phyloP scores from a whole-genome alignment of 2,797 vertebrate genomes.

The Pseudomugil gertrudae region DNA sequence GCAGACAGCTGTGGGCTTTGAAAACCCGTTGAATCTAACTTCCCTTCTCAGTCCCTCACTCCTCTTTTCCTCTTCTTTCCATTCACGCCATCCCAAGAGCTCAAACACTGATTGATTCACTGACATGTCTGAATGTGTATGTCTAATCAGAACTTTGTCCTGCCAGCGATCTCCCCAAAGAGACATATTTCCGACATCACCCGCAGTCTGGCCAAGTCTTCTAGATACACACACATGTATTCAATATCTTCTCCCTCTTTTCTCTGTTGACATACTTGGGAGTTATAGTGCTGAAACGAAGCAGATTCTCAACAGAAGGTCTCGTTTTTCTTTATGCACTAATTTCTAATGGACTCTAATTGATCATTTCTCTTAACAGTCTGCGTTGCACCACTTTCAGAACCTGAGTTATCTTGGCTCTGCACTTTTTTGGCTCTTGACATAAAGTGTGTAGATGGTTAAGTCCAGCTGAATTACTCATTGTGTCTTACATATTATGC shows the following conservation, averaged over 20 bases:
- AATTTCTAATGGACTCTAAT: conserved; percentile 35
- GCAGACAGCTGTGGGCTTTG: conserved; percentile 71
- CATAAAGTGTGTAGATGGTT: conserved; percentile 23
- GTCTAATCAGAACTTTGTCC: conserved; percentile 58
- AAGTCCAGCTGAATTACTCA: conserved; percentile 27
- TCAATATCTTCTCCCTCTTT: not conserved
- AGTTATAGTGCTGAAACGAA: conserved; percentile 32
- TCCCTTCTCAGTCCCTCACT: conserved; percentile 48
- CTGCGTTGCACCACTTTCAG: conserved; percentile 10
- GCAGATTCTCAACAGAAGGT: conserved; percentile 28
- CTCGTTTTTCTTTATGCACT: conserved; percentile 36
- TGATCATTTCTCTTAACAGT: conserved; percentile 11
- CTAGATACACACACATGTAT: conserved; percentile 33
- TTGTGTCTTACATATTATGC: conserved; percentile 17
- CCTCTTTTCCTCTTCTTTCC: conserved; percentile 54
- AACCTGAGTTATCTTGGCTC: conserved; percentile 21
- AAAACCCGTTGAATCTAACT: conserved; percentile 44
- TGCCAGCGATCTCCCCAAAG: conserved; percentile 54
- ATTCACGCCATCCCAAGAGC: conserved; percentile 54
- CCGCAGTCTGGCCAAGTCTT: conserved; percentile 37
- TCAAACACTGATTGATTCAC: conserved; percentile 71
- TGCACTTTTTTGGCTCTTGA: conserved; percentile 31
- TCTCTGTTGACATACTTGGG: conserved; percentile 31
- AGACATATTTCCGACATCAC: conserved; percentile 59
- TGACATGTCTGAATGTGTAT: conserved; percentile 35